phyloP scores from a whole-genome alignment of 2,888 invertebrate genomes.

The Limnephilus lunatus region DNA sequence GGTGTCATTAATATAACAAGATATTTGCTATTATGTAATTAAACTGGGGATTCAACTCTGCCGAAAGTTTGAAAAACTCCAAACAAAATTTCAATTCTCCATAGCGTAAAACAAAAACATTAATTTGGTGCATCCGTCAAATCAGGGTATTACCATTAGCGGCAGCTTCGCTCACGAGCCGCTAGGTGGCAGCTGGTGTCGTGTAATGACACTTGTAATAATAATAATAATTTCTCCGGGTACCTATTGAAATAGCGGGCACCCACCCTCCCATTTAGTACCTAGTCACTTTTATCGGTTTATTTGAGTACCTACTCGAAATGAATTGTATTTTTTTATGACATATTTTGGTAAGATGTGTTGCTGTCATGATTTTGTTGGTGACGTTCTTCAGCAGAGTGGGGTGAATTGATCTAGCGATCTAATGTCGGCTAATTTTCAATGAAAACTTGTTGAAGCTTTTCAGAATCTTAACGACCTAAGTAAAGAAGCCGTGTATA shows the following conservation, averaged over 20 bases:
- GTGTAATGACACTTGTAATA: neutral
- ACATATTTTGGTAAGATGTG: neutral
- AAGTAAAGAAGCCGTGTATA: no score
- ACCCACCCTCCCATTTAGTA: neutral
- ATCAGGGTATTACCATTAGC: neutral
- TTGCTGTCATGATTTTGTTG: neutral
- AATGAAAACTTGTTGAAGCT: no score
- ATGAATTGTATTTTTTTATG: neutral
- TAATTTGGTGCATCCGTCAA: slow-evolving; percentile 15
- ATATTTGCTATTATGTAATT: no score
- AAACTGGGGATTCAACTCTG: no score
- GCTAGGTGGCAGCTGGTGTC: slow-evolving; percentile 17
- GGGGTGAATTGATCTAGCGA: neutral
- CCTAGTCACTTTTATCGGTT: neutral
- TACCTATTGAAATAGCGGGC: neutral
- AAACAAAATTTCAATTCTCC: neutral
- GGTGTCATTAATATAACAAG: no score
- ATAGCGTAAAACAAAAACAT: neutral
- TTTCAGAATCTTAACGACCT: no score
- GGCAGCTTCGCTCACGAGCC: neutral
- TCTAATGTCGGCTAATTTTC: no score
- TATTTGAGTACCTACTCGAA: neutral
- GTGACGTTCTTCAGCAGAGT: neutral
- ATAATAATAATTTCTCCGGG: neutral
- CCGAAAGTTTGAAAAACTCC: neutral